Percentiles rank a stretch among this genome's conserved stretches.
Conservation (phyloP, 2,888 invertebrate genomes). For the Perithous albicinctus region DNA sequence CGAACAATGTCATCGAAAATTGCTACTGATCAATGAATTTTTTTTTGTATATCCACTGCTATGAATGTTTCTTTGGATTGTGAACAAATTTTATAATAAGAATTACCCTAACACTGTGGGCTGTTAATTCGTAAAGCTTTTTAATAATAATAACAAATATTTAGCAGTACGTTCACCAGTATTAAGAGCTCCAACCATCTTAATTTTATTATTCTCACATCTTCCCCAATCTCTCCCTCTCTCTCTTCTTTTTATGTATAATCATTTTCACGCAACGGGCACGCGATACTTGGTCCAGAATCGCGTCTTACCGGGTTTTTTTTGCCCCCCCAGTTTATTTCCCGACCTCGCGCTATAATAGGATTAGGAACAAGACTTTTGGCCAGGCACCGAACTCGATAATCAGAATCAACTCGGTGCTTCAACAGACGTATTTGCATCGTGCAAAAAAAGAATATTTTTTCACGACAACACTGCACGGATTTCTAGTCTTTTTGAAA, state of each 20-base stretch:
- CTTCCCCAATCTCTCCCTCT: neutral
- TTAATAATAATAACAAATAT: no score
- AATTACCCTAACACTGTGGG: no score
- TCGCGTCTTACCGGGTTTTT: slow-evolving; percentile 7
- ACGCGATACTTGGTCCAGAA: slow-evolving; percentile 57
- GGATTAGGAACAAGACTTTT: slow-evolving; percentile 82
- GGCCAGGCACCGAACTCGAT: slow-evolving; percentile 44
- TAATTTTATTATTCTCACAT: neutral
- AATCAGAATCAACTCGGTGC: neutral
- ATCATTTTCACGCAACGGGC: slow-evolving; percentile 59
- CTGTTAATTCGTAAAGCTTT: no score
- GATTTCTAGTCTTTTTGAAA: slow-evolving; percentile 29
- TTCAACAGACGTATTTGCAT: neutral
- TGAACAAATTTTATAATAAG: no score
- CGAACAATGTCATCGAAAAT: no score
- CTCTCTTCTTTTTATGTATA: slow-evolving; percentile 8
- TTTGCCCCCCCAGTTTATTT: slow-evolving; percentile 3
- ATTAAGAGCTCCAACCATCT: no score
- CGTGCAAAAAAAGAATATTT: neutral
- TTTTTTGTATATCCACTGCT: no score
- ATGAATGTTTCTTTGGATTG: no score
- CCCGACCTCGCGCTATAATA: slow-evolving; percentile 70
- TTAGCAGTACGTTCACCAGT: no score
- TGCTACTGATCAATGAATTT: no score
- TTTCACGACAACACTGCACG: neutral